Evolutionary conservation across 2,888 invertebrate species (phyloP).

Genomic region (Melipona beecheii): DNA sequence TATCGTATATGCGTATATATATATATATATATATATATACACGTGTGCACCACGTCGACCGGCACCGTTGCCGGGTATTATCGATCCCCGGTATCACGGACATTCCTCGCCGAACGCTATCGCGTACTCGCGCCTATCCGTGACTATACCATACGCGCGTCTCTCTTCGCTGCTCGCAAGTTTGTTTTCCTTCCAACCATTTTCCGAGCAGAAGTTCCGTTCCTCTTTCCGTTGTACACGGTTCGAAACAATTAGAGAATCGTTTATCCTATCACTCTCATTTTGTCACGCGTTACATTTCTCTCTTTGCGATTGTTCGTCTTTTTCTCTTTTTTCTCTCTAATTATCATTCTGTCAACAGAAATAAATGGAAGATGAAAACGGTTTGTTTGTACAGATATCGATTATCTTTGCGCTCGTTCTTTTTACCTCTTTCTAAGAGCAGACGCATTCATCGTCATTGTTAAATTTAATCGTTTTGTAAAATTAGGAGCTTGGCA

Average conservation of each 20-base stretch:
- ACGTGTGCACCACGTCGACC: constrained; percentile 31
- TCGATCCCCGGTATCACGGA: constrained; percentile 73
- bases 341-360: too few species aligned
- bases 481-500: too few species aligned
- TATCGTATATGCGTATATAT: too few species aligned
- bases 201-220: not conserved
- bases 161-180: constrained; percentile 14
- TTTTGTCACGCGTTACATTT: not conserved
- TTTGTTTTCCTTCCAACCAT: constrained; percentile 16
- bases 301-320: not conserved
- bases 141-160: constrained; percentile 40
- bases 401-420: too few species aligned
- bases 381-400: too few species aligned
- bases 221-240: not conserved
- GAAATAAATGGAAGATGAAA: too few species aligned
- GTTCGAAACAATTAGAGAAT: not conserved
- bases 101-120: constrained; percentile 70
- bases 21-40: too few species aligned
- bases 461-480: too few species aligned
- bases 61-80: constrained; percentile 66
- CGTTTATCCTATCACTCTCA: not conserved
- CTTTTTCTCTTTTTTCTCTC: not conserved
- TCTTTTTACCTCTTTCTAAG: too few species aligned
- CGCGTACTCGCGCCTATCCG: constrained; percentile 63
- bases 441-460: too few species aligned